phyloP scores from a whole-genome alignment of 2,797 vertebrate species.

The Siniperca obscura region DNA sequence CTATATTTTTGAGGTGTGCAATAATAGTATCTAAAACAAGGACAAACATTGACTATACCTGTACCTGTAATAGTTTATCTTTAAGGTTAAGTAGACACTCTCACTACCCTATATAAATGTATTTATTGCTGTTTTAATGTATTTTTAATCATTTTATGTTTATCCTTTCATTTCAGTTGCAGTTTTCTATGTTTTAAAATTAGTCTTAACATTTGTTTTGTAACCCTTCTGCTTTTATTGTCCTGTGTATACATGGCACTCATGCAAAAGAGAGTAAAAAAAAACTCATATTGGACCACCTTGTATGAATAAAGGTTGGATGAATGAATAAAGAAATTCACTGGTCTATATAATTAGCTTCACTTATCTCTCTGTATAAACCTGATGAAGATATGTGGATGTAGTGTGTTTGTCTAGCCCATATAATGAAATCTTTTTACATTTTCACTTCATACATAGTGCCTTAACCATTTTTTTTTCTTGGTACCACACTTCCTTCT shows the following conservation, averaged over 20 bases:
- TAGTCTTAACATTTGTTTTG: background rate
- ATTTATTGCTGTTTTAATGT: conserved; percentile 1
- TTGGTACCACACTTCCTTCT: background rate
- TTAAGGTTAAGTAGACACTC: background rate
- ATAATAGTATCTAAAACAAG: background rate
- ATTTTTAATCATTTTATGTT: background rate
- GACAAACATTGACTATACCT: background rate
- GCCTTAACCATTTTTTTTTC: background rate
- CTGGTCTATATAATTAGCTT: background rate
- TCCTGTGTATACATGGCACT: background rate
- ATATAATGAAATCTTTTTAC: background rate
- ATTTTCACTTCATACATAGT: background rate
- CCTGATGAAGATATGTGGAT: background rate
- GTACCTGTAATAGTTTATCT: background rate
- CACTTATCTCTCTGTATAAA: background rate
- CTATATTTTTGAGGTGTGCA: background rate
- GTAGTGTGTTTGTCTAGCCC: background rate
- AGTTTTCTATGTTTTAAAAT: background rate
- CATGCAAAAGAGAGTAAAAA: too few relatives aligned
- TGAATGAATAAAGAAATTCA: background rate
- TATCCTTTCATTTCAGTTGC: background rate
- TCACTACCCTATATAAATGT: background rate
- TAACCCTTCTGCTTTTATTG: background rate
- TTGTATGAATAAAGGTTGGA: background rate
- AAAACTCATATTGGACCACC: background rate